Conservation (phyloP, 2,797 vertebrate genomes). For the Meda fulgida region DNA sequence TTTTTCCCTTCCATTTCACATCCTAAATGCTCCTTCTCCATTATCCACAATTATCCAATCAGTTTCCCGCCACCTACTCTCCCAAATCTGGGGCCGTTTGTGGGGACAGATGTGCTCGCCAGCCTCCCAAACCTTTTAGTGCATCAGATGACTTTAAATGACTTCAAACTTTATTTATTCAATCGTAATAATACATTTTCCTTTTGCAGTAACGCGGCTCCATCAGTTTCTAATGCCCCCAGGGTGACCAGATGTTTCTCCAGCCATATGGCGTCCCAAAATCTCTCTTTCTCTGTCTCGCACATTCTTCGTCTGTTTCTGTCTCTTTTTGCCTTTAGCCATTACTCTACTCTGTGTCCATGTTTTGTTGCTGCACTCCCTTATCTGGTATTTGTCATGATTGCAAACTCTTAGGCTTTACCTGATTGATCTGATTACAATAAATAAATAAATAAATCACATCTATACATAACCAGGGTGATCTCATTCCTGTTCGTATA, state of each 20-base stretch:
- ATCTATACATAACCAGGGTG: not conserved
- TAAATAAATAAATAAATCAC: not conserved
- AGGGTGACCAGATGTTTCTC: conserved; percentile 78
- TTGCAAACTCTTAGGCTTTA: conserved; percentile 11
- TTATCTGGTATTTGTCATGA: conserved; percentile 8
- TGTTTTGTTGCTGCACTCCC: conserved; percentile 6
- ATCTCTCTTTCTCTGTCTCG: conserved; percentile 18
- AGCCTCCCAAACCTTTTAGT: conserved; percentile 64
- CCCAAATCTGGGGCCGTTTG: conserved; percentile 33
- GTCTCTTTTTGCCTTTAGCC: conserved; percentile 14
- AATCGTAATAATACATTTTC: conserved; percentile 79
- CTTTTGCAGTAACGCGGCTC: conserved; percentile 70
- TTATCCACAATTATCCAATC: conserved; percentile 52
- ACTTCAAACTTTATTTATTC: conserved; percentile 78
- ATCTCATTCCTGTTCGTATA: not conserved
- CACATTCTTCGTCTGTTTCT: conserved; percentile 29
- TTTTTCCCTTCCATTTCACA: conserved; percentile 35
- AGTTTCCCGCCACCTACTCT: conserved; percentile 44
- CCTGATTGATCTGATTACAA: not conserved
- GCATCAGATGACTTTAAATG: conserved; percentile 69
- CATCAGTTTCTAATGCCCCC: conserved; percentile 69
- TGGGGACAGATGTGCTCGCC: conserved; percentile 53
- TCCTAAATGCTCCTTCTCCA: conserved; percentile 46
- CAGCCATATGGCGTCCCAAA: conserved; percentile 60
- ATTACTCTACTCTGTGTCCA: not conserved